A percentile compares a stretch with the other conserved stretches of the same genome.
Evolutionary conservation across 2,888 invertebrate species (phyloP).

Genomic region (Prenolepis imparis): DNA sequence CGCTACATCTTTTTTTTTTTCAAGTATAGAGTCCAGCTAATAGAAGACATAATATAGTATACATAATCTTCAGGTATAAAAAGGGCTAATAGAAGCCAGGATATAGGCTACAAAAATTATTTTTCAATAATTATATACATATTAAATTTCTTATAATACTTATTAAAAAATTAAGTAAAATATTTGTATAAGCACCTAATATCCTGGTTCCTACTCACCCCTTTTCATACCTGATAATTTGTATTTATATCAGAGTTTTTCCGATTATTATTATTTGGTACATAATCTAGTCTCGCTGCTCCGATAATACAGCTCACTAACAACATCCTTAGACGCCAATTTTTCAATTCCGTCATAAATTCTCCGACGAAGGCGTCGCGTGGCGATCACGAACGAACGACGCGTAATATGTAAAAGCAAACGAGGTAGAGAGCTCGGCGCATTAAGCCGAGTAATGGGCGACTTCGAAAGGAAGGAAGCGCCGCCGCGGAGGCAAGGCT

Average conservation of each 20-base stretch:
- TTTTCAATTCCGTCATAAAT: conserved; percentile 64
- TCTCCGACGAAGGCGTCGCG: conserved; percentile 43
- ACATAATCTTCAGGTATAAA: no score
- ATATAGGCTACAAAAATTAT: no score
- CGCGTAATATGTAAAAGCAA: conserved; percentile 74
- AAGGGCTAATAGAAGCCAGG: no score
- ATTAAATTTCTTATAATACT: no score
- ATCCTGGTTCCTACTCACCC: no score
- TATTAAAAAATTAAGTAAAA: no score
- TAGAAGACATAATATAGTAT: no score
- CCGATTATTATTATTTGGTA: no score
- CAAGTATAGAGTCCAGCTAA: neutral
- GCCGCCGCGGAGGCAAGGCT: conserved; percentile 53
- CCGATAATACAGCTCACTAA: neutral
- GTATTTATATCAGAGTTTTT: no score
- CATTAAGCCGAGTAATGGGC: conserved; percentile 79
- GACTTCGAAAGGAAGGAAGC: conserved; percentile 75
- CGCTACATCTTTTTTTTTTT: neutral
- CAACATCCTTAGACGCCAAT: neutral
- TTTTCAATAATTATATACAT: no score
- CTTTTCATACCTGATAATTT: no score
- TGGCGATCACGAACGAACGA: conserved; percentile 40
- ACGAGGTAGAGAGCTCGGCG: conserved; percentile 73
- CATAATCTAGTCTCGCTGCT: neutral
- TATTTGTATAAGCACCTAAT: no score